Evolutionary conservation across 2,888 invertebrate genomes (phyloP), one percentile per base, ranked within the genome.

Genomic region (Drosophila paranaensis): DNA sequence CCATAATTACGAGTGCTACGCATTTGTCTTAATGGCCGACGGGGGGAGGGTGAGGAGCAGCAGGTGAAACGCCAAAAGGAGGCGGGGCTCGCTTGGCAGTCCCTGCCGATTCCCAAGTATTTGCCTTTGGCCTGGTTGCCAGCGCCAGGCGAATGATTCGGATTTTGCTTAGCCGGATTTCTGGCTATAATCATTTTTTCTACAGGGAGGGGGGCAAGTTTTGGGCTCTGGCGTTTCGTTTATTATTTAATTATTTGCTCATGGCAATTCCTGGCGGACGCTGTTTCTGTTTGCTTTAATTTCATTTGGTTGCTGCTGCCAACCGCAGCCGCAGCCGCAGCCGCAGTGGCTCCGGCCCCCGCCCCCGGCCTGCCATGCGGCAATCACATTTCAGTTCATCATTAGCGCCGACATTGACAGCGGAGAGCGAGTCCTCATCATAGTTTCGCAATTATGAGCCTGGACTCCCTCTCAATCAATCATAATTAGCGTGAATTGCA

Each of bases 401-500:
- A 88, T 84, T 84, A 84, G 89, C 66, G 76, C 79, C 57, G 85
- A 88, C 86, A 85, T 75, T 89, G 89, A 88, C 89, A 84, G 73
- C 61, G 70, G 60, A 69, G 54, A 6, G 48, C 33, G 57, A 46
- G 69, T 43, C 65, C 77, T 69, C 82, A 68, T 82, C 78, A 89
- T 89, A 87, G 85, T 89, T 86, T 77, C 74, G 87, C 83, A 86
- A 88, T 85, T 85, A 88, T 77, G 70, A 65, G 67, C 67, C 16
- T 30, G 48, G n/a, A 1, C 3, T 20, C 42, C 63, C 25, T 64
- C 56, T 84, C 79, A 84, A 86, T 86, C 86, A 86, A 86, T 86
- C 86, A 89, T 86, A 89, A 86, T 86, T 86, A 86, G 81, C 67
- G 81, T 82, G 88, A 86, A 88, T 85, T 89, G 88, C 88, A 89